Percentiles rank a stretch among this genome's conserved stretches.
phyloP scores from a whole-genome alignment of 2,797 vertebrate genomes.

The Peromyscus melanophrys region DNA sequence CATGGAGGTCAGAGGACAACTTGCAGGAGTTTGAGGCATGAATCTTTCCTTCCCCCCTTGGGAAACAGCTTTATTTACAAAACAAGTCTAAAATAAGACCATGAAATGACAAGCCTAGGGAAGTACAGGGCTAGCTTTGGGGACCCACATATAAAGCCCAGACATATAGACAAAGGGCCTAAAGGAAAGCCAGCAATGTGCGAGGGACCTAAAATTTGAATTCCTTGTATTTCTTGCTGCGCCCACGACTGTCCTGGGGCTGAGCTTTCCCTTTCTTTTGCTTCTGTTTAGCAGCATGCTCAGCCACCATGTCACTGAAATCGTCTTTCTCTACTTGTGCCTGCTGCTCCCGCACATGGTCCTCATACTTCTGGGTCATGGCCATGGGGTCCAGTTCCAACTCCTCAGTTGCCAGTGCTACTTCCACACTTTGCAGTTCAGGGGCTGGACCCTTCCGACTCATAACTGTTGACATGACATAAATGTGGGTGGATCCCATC shows the following conservation, averaged over 20 bases:
- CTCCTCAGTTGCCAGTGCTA: conserved; percentile 96
- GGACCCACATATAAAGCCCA: conserved; percentile 8
- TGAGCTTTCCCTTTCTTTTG: conserved; percentile 98
- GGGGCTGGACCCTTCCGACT: conserved; percentile 92
- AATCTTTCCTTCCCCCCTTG: conserved; percentile 33
- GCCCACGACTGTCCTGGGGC: conserved; percentile 94
- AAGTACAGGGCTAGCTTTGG: conserved; percentile 63
- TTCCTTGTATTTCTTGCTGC: conserved; percentile 97
- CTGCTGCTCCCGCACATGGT: conserved; percentile 96
- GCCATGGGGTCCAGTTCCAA: conserved; percentile 97
- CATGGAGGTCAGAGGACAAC: neutral
- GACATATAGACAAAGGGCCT: conserved; percentile 35
- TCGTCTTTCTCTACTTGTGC: conserved; percentile 98
- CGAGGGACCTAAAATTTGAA: conserved; percentile 94
- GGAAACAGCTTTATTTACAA: conserved; percentile 87
- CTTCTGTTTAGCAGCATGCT: conserved; percentile 98
- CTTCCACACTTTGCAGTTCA: conserved; percentile 95
- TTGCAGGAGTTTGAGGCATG: neutral
- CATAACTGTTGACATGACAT: conserved; percentile 93
- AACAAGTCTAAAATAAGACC: conserved; percentile 80
- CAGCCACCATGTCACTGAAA: conserved; percentile 98
- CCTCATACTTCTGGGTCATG: conserved; percentile 98
- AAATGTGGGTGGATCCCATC: conserved; percentile 98
- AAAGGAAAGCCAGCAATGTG: neutral
- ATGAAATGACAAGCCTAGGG: conserved; percentile 70